Percentiles rank a stretch among this genome's conserved stretches.
phyloP scores from a whole-genome alignment of 2,888 invertebrate genomes.

The Phragmatobia fuliginosa region DNA sequence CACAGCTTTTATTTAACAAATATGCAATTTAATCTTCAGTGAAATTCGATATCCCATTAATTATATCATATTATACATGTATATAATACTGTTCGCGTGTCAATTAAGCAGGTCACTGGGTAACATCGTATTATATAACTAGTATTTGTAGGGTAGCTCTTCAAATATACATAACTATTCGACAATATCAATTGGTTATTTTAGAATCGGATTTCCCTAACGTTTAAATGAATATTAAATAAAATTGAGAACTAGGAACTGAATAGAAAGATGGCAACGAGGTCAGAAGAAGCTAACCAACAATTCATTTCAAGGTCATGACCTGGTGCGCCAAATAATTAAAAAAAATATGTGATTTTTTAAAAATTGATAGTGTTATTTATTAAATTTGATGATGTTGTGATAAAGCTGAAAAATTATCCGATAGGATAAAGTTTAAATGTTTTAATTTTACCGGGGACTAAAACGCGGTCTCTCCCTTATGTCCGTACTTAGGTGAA shows the following conservation, averaged over 20 bases:
- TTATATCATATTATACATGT: not conserved
- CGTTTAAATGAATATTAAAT: not conserved
- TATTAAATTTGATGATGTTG: not conserved
- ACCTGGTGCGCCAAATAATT: not conserved
- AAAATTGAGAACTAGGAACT: not conserved
- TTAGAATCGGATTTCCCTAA: not conserved
- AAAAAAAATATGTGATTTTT: not conserved
- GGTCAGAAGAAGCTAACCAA: not conserved
- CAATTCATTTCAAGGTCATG: not conserved
- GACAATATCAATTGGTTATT: not conserved
- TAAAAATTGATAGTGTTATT: not conserved
- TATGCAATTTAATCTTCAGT: conserved; percentile 2
- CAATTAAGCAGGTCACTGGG: conserved; percentile 3
- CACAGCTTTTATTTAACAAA: not conserved
- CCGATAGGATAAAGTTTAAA: not conserved
- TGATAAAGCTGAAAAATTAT: not conserved
- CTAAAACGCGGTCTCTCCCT: no score
- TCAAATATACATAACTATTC: not conserved
- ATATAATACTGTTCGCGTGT: not conserved
- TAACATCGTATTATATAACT: conserved; percentile 10
- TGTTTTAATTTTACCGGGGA: no score
- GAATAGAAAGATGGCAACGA: not conserved
- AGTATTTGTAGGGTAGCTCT: not conserved
- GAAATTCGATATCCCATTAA: conserved; percentile 7
- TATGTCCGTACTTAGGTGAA: no score